Evolutionary conservation across 2,797 vertebrate genomes (phyloP), one percentile per base, ranked within the genome.

Genomic region (Taenioides sp.): DNA sequence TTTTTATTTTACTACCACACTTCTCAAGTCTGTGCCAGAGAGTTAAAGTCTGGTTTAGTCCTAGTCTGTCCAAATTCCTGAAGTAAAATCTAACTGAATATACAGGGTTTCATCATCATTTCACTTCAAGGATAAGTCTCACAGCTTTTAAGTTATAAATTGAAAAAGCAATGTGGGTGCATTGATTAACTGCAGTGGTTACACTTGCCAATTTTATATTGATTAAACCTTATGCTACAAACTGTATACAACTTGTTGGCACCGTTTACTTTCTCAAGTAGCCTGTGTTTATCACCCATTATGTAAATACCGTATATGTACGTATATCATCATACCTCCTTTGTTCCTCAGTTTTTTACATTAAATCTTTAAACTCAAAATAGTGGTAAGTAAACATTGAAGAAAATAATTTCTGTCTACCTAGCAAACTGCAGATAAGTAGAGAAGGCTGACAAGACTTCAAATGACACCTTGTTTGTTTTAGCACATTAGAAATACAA

Each of bases 401-500:
- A 47, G 43, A 17, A 47, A 37, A 54, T 22, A 22, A 9, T n/a
- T 54, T n/a, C 52, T 7, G 18, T 54, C n/a, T n/a, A 22, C 22
- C 54, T 23, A 57, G n/a, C 54, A 27, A 60, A 60, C 58, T 60
- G 27, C 5, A 31, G 27, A 16, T 28, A 31, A 60, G 58, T 31
- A 60, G 14, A 18, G 18, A 60, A 28, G 58, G 27, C 25, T 0
- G 69, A 64, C 50, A 63, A 40, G 9, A 20, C 58, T 62, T 10
- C 28, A 34, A 16, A 28, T 59, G 60, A 43, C 31, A 43, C 4
- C 62, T 64, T n/a, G 55, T 69, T 69, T 64, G 66, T 50, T 73
- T 52, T 28, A 27, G 18, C 52, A 67, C 52, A 67, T 69, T 1
- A 70, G n/a, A 67, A 67, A 52, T 55, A n/a, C 2, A 7, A 23